phyloP scores from a whole-genome alignment of 2,113 vertebrate genomes.

The Oreochromis aureus region DNA sequence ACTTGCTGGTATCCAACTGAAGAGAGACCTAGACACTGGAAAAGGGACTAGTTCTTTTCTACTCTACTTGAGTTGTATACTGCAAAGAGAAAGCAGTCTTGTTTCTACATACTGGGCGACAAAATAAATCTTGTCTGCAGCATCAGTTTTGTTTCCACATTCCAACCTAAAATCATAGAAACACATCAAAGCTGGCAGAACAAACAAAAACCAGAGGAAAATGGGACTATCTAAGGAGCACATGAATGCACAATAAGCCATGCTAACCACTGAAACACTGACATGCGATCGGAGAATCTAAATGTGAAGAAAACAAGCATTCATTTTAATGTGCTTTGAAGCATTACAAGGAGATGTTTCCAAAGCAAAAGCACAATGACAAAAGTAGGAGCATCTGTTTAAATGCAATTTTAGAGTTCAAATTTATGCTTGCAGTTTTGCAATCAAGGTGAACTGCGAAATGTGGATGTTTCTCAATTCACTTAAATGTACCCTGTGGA shows the following conservation, averaged over 20 bases:
- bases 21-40: background rate
- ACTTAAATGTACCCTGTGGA: background rate
- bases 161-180: background rate
- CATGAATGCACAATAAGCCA: background rate
- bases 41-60: background rate
- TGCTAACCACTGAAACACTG: conserved; percentile 12
- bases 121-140: background rate
- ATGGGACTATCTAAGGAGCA: background rate
- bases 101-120: background rate
- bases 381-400: background rate
- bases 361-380: background rate
- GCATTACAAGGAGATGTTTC: background rate
- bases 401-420: background rate
- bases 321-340: background rate
- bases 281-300: background rate
- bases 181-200: background rate
- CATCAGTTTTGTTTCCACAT: background rate
- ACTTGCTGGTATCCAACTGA: background rate
- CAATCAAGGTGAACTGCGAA: background rate
- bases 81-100: background rate
- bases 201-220: background rate
- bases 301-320: background rate
- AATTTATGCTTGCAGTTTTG: background rate
- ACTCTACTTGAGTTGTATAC: background rate
- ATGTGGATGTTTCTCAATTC: background rate